A percentile compares a stretch with the other conserved stretches of the same genome.
Conservation (phyloP, 2,888 invertebrate species). For the Lasius fuliginosus region DNA sequence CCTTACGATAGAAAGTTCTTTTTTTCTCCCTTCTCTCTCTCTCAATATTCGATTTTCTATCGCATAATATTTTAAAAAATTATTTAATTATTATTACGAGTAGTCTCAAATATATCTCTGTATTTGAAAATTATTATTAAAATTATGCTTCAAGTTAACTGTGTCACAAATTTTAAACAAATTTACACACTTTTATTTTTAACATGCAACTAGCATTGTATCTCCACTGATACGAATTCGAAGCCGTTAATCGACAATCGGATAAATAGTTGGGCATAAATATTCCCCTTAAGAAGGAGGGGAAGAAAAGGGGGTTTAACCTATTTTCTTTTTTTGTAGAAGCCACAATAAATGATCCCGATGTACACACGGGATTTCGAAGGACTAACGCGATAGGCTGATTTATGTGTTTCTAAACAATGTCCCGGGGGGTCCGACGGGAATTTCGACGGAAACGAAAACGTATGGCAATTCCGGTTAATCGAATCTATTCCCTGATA, state of each 20-base stretch:
- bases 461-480: conserved; percentile 57
- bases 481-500: conserved; percentile 62
- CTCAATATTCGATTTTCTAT: background rate
- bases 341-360: conserved; percentile 46
- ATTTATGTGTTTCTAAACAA: conserved; percentile 67
- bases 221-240: background rate
- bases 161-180: background rate
- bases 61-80: background rate
- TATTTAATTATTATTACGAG: background rate
- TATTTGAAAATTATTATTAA: background rate
- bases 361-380: conserved; percentile 57
- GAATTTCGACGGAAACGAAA: conserved; percentile 52
- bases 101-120: background rate
- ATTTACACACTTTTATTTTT: background rate
- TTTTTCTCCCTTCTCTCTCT: background rate
- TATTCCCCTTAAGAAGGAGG: conserved; percentile 24
- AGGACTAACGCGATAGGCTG: conserved; percentile 60
- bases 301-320: background rate
- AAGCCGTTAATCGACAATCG: conserved; percentile 56
- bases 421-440: conserved; percentile 42
- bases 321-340: conserved; percentile 6
- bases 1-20: background rate
- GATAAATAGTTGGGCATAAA: conserved; percentile 58
- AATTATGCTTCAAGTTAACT: background rate
- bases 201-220: background rate